Base-by-base conservation (phyloP, 2,888 invertebrate genomes). In the Dryocosmus kuriphilus region DNA sequence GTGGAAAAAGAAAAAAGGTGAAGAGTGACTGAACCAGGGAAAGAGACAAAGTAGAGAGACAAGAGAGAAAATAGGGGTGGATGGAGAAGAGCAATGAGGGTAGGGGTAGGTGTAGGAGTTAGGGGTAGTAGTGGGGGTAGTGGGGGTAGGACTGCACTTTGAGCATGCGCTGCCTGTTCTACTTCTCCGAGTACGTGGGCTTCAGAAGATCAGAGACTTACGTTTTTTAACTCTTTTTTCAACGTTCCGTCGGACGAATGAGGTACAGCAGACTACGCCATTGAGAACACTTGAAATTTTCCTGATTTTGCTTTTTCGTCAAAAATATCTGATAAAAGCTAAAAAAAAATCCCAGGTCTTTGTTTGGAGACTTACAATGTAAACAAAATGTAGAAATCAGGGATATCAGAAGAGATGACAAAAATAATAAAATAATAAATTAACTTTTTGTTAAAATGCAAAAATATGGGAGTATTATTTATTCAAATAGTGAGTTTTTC, bases 1-100 rank as follows among this genome's bases (percentile, higher is more conserved):
- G 77, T 75, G 79, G 81, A 77, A 76, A 75, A 81, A 76, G 74
- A 67, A 74, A 62, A 76, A 78, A 65, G 65, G 74, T 76, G 78
- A 74, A 76, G 77, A 74, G 74, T 77, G 24, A 76, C 67, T 61
- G 30, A 65, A 65, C 76, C 76, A 77, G 62, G 63, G 38, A 76
- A 75, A 79, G 80, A 75, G 78, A 67, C 75, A 62, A 67, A 77
- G 78, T 76, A 63, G 61, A 74, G 75, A 62, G 78, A 55, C 3
- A 1, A 55, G 55, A 55, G 55, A 55, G 22, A 55, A 55, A 9
- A 22, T 14, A 80, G 77, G 78, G 61, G 27, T 65, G 65, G 73
- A 75, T 73, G 57, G 57, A 75, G 74, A 60, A 71, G 78, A 74
- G 57, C 57, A 41, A 75, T 73, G 57, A 57, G 80, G 67, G 60